Percentiles rank a stretch among this genome's conserved stretches.
These are phyloP conservation scores for Enteromius unitaeniatus DNA, from an alignment of 2,797 vertebrate species.

Conservation along the genomic window DNA sequence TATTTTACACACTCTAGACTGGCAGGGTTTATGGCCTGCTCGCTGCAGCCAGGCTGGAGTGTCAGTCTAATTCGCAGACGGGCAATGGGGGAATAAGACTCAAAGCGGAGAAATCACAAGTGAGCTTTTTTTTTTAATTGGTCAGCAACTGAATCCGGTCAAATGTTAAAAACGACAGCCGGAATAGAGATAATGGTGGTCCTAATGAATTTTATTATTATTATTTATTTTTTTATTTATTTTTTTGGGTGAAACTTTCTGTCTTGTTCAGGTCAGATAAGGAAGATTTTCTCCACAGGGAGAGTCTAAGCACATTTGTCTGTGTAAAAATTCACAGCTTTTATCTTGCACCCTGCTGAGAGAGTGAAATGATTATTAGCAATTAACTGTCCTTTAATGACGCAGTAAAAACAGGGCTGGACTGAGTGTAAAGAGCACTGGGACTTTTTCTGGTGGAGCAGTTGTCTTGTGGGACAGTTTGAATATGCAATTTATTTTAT, in stretches of 20 bases:
- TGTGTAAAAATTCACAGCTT: slow-evolving; percentile 14
- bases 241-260: neutral
- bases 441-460: neutral
- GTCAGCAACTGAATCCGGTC: neutral
- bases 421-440: neutral
- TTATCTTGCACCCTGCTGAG: slow-evolving; percentile 4
- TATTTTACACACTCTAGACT: slow-evolving; percentile 65
- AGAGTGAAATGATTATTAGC: slow-evolving; percentile 39
- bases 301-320: slow-evolving; percentile 23
- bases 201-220: neutral
- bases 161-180: slow-evolving; percentile 25
- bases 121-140: slow-evolving; percentile 18
- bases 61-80: slow-evolving; percentile 45
- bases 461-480: neutral
- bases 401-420: slow-evolving; percentile 1
- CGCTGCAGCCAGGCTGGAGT: slow-evolving; percentile 46
- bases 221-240: neutral
- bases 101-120: slow-evolving; percentile 37
- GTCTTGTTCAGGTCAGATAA: slow-evolving; percentile 41
- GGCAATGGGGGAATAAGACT: slow-evolving; percentile 41
- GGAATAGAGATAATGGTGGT: slow-evolving; percentile 32
- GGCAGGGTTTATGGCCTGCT: slow-evolving; percentile 57
- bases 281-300: slow-evolving; percentile 18
- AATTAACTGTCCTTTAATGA: slow-evolving; percentile 33
- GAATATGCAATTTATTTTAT: neutral